These are phyloP conservation scores for Sula dactylatra DNA, from an alignment of 2,113 vertebrate genomes.

Conservation along the genomic window DNA sequence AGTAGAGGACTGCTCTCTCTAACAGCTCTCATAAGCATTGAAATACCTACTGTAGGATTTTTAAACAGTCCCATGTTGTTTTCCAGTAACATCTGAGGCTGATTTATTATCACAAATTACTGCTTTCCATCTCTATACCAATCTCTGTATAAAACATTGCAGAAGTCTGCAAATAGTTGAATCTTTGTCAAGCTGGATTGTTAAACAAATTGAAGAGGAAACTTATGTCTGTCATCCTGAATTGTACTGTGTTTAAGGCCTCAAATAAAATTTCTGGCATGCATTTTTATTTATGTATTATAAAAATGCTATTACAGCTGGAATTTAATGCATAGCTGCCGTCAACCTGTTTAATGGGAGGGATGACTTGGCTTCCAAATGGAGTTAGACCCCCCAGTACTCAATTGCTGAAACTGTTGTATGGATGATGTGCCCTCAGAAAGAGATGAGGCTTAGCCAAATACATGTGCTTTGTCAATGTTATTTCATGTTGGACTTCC, in stretches of 20 bases:
- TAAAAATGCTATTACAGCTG: not conserved
- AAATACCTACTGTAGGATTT: not conserved
- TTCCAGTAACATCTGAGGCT: not conserved
- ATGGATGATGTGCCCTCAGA: not conserved
- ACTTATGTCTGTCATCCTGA: not conserved
- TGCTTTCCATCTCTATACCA: not conserved
- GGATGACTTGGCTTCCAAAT: not conserved
- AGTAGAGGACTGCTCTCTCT: not conserved
- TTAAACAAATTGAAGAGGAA: slow-evolving; percentile 6
- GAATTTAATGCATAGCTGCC: not conserved
- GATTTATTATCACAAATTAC: slow-evolving; percentile 3
- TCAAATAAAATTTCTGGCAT: not conserved
- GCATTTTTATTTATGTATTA: not conserved
- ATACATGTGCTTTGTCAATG: not conserved
- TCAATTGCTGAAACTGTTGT: not conserved
- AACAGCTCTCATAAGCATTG: not conserved
- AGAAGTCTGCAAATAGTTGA: not conserved
- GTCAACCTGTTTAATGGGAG: not conserved
- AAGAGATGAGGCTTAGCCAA: not conserved
- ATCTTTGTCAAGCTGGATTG: not conserved
- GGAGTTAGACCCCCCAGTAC: not conserved
- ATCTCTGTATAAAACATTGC: not conserved
- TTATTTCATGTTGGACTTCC: not conserved
- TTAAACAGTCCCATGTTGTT: not conserved
- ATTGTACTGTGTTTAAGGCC: not conserved